phyloP scores from a whole-genome alignment of 2,888 invertebrate genomes.

The Synergus laeviventris region DNA sequence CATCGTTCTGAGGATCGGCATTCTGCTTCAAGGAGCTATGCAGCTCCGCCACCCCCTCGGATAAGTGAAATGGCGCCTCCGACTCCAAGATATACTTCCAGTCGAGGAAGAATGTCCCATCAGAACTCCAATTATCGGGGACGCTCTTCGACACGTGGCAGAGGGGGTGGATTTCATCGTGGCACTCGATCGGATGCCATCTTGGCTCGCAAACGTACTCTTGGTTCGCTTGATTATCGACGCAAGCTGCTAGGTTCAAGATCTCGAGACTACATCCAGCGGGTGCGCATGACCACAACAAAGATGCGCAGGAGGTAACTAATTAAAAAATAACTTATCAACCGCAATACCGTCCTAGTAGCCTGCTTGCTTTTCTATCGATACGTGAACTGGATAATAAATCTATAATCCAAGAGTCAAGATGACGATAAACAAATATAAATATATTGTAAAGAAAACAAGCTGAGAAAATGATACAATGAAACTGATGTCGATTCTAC shows the following conservation, averaged over 20 bases:
- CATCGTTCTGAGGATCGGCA: slow-evolving; percentile 73
- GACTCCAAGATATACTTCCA: slow-evolving; percentile 67
- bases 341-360: slow-evolving; percentile 67
- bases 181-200: slow-evolving; percentile 68
- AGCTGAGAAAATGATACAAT: slow-evolving; percentile 55
- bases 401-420: slow-evolving; percentile 45
- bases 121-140: slow-evolving; percentile 69
- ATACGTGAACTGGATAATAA: slow-evolving; percentile 45
- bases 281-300: slow-evolving; percentile 71
- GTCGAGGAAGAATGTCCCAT: slow-evolving; percentile 70
- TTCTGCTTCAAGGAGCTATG: slow-evolving; percentile 71
- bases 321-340: slow-evolving; percentile 65
- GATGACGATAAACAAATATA: slow-evolving; percentile 55
- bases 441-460: slow-evolving; percentile 48
- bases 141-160: slow-evolving; percentile 68
- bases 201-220: slow-evolving; percentile 70
- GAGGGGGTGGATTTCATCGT: slow-evolving; percentile 69
- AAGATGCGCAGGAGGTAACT: slow-evolving; percentile 75
- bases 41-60: slow-evolving; percentile 68
- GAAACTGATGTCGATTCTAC: slow-evolving; percentile 57
- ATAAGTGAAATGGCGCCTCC: slow-evolving; percentile 71
- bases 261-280: slow-evolving; percentile 73
- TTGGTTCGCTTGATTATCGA: slow-evolving; percentile 71
- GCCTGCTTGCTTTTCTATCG: slow-evolving; percentile 62
- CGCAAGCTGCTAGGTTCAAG: slow-evolving; percentile 72